A percentile compares a stretch with the other conserved stretches of the same genome.
Evolutionary conservation across 2,113 vertebrate genomes (phyloP).

Genomic region (Pluvianellus socialis): DNA sequence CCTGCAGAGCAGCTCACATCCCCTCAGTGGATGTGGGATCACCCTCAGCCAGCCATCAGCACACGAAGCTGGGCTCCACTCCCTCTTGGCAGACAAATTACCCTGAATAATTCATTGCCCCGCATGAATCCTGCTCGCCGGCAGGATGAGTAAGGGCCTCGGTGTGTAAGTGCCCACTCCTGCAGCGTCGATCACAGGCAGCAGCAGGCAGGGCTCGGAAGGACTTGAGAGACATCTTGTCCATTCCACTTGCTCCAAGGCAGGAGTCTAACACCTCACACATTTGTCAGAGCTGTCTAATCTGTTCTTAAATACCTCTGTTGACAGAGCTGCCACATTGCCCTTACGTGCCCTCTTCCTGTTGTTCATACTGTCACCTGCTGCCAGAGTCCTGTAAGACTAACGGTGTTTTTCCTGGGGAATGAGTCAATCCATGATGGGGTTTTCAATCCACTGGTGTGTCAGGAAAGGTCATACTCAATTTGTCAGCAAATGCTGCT

Average conservation of each 20-base stretch:
- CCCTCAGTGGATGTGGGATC: neutral
- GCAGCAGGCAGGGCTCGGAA: neutral
- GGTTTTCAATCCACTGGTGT: neutral
- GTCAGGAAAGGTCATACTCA: neutral
- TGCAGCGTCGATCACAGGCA: neutral
- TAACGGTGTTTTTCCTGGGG: neutral
- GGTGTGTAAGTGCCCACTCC: neutral
- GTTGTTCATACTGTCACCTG: neutral
- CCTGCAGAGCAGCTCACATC: neutral
- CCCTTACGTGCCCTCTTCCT: neutral
- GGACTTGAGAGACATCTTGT: neutral
- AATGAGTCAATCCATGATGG: neutral
- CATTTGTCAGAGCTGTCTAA: neutral
- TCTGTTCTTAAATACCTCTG: neutral
- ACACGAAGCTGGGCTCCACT: neutral
- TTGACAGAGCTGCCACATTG: neutral
- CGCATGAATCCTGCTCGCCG: accelerated
- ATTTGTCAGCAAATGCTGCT: neutral
- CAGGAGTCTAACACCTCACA: neutral
- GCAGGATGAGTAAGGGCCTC: neutral
- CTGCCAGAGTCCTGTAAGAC: neutral
- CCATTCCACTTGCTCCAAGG: neutral
- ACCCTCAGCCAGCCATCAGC: neutral
- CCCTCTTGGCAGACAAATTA: neutral
- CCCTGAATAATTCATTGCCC: neutral